phyloP scores from a whole-genome alignment of 2,888 invertebrate species.

The Galeruca laticollis region DNA sequence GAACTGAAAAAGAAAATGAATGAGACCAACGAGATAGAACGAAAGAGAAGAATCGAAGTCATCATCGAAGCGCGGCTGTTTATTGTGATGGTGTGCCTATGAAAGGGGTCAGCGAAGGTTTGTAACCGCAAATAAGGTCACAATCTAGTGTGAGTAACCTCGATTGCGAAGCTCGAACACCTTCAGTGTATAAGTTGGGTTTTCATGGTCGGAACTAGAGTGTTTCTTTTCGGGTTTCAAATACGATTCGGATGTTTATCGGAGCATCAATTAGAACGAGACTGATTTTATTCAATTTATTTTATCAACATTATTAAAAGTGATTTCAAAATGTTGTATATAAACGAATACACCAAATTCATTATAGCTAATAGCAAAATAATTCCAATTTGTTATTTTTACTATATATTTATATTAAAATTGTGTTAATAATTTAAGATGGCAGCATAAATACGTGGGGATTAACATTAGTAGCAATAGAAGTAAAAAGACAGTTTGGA shows the following conservation, averaged over 20 bases:
- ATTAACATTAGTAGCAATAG: too few species aligned
- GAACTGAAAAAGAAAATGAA: conserved; percentile 6
- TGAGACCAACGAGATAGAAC: background rate
- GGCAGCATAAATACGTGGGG: too few species aligned
- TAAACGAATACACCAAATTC: too few species aligned
- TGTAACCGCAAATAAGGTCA: conserved; percentile 62
- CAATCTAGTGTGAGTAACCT: conserved; percentile 59
- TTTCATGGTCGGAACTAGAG: conserved; percentile 2
- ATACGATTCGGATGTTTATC: background rate
- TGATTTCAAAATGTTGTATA: too few species aligned
- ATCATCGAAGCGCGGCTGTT: conserved; percentile 41
- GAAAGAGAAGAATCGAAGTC: conserved; percentile 46
- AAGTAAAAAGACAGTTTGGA: too few species aligned
- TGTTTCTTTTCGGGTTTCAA: background rate
- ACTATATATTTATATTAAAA: too few species aligned
- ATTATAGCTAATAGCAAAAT: too few species aligned
- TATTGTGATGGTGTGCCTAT: conserved; percentile 49
- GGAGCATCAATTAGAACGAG: background rate
- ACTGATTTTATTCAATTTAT: background rate
- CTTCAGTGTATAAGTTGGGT: conserved; percentile 15
- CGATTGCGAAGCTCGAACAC: conserved; percentile 48
- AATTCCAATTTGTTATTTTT: too few species aligned
- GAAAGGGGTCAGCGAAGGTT: conserved; percentile 57
- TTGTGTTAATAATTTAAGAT: too few species aligned
- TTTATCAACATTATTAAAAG: too few species aligned